Base-by-base conservation (phyloP, 1,140 invertebrate genomes). In the Zaprionus camerounensis region DNA sequence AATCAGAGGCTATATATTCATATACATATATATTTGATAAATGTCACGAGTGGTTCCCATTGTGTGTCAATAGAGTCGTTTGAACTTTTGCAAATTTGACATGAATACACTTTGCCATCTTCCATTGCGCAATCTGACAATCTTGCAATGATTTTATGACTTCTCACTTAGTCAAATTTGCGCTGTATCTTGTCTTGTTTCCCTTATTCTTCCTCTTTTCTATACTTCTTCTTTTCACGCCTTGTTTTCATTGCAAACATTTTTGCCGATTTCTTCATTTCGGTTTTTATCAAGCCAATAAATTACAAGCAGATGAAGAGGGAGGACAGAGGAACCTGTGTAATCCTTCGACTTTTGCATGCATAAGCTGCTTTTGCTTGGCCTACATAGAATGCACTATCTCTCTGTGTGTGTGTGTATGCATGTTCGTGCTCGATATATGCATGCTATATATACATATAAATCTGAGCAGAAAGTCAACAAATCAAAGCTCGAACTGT, bases 281-380 rank as follows among this genome's bases (percentile, higher is more conserved):
- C n/a, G n/a, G 81, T 78, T 85, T 85, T 88, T 84, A 87, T 81
- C 78, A 78, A 78, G 63, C 81, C 78, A 88, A 87, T 84, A 87
- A 88, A 87, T 87, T 87, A 88, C 78, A 79, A 72, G 62, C 51
- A 36, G 58, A 46, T 63, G 46, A 44, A 68, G 53, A 34, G 5
- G 6, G 9, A 13, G 38, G 12, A 38, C 44, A 51, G n/a, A 71
- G 53, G 51, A 70, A 49, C 63, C 62, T 79, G 69, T 86, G 83
- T 83, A 87, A 86, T 71, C 83, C 74, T 51, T 41, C 74, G 71
- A 70, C 64, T 82, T 86, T 72, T 87, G 83, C 83, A 86, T 82
- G 58, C 76, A 86, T 86, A 86, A 87, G 83, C 83, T 64, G 80
- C 83, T 87, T 87, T 81, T 68, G 69, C 58, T 87, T 86, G 80